These are phyloP conservation scores for Clepsis dumicolana DNA, from an alignment of 2,888 invertebrate genomes.

Conservation along the genomic window DNA sequence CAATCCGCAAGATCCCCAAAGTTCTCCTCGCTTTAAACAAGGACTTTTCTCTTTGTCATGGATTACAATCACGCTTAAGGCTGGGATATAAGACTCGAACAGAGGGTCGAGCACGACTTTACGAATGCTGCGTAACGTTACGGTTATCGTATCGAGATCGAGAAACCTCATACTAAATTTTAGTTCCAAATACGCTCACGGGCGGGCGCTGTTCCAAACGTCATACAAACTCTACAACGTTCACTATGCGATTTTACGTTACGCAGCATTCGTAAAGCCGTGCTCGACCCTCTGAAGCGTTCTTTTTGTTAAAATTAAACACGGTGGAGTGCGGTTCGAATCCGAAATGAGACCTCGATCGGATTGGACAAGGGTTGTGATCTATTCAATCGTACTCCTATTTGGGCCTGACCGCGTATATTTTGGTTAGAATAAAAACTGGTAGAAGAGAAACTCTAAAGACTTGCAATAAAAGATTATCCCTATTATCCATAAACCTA, in stretches of 20 bases:
- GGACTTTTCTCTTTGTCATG: constrained; percentile 21
- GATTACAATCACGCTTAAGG: constrained; percentile 37
- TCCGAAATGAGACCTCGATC: constrained; percentile 25
- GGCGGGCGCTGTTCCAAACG: no score
- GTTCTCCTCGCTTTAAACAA: constrained; percentile 35
- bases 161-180: no score
- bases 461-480: no score
- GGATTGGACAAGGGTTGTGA: constrained; percentile 12
- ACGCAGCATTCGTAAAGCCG: no score
- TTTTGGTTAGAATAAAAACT: background rate
- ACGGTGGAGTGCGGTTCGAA: constrained; percentile 27
- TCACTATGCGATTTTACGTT: no score
- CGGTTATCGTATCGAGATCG: no score
- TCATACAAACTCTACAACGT: no score
- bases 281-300: no score
- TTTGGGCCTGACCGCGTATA: background rate
- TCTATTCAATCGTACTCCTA: constrained; percentile 3
- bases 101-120: no score
- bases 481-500: no score
- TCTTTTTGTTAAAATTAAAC: constrained; percentile 31
- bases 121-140: no score
- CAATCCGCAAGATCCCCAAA: constrained; percentile 23
- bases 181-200: no score
- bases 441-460: background rate
- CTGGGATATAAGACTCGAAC: constrained; percentile 28